These are phyloP conservation scores for Halichoerus grypus DNA, from an alignment of 2,113 vertebrate species.

Conservation along the genomic window DNA sequence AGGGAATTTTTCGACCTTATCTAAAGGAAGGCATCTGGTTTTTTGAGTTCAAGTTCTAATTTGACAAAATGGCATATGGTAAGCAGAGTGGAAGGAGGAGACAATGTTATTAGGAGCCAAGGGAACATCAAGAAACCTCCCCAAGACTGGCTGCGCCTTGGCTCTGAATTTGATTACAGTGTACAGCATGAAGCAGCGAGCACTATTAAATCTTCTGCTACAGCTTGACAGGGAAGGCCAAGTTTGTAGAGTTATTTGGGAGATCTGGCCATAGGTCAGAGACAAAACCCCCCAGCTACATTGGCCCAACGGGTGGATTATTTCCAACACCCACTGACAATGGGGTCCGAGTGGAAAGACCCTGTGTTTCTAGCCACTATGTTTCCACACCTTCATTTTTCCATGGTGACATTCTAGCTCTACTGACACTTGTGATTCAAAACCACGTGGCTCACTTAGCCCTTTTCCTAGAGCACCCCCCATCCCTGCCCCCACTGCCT, in stretches of 20 bases:
- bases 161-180: slow-evolving; percentile 71
- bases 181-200: slow-evolving; percentile 26
- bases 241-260: neutral
- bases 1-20: slow-evolving; percentile 64
- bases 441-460: neutral
- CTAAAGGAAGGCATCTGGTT: slow-evolving; percentile 78
- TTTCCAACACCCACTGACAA: slow-evolving; percentile 51
- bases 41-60: slow-evolving; percentile 74
- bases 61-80: slow-evolving; percentile 76
- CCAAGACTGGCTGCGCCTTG: slow-evolving; percentile 7
- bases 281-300: slow-evolving; percentile 19
- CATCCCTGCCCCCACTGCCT: accelerated
- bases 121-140: slow-evolving; percentile 65
- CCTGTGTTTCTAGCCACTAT: neutral
- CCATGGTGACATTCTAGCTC: slow-evolving; percentile 43
- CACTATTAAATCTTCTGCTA: slow-evolving; percentile 58
- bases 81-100: slow-evolving; percentile 69
- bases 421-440: neutral
- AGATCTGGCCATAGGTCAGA: slow-evolving; percentile 41
- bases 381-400: slow-evolving; percentile 6
- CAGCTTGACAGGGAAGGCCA: slow-evolving; percentile 40
- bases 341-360: slow-evolving; percentile 38
- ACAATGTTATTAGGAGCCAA: slow-evolving; percentile 75
- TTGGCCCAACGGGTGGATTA: neutral
- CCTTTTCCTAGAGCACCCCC: neutral